Evolutionary conservation across 2,113 vertebrate species (phyloP), one percentile per base, ranked within the genome.

Genomic region (Proteles cristata): DNA sequence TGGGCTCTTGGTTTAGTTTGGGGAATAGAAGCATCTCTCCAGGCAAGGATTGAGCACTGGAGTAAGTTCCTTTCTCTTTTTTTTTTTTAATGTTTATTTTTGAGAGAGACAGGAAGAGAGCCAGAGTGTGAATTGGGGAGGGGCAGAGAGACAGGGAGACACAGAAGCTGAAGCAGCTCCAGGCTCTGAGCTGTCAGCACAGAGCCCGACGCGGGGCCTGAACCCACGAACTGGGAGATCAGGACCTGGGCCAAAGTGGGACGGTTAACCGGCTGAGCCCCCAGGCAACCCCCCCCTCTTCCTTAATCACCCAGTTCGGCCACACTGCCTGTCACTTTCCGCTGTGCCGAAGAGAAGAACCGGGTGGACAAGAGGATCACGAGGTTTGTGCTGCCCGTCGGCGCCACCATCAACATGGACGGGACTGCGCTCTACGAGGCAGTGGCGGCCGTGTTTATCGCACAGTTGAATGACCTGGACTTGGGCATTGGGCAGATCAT

Each of bases 361-460:
- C 95, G 93, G 0, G 98, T 99, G 1, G 99, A 99, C 98, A 99
- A 99, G 98, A 99, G 99, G 93, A 99, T 99, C 98, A 99, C 99
- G 0, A 99, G 99, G 94, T 99, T 99, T 0, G 99, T 99, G 95
- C 98, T 99, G 83, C 99, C 99, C 0, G 99, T 99, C 5, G 99
- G 99, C 17, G 99, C 99, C 93, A 99, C 99, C 66, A 99, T 99
- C 96, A 99, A 99, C 99, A 99, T 99, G 99, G 99, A 99, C 0
- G 99, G 99, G 69, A 99, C 99, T 0, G 99, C 99, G 0, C 99
- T 99, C 39, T 99, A 99, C 0, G 99, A 99, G 97, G 99, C 99
- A 0, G 99, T 99, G 95, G 99, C 99, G 0, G 99, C 99, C 77
- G 99, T 99, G 96, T 99, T 99, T 92, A 99, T 99, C 33, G 99